phyloP scores from a whole-genome alignment of 2,113 vertebrate species.

The Charadrius vociferus region DNA sequence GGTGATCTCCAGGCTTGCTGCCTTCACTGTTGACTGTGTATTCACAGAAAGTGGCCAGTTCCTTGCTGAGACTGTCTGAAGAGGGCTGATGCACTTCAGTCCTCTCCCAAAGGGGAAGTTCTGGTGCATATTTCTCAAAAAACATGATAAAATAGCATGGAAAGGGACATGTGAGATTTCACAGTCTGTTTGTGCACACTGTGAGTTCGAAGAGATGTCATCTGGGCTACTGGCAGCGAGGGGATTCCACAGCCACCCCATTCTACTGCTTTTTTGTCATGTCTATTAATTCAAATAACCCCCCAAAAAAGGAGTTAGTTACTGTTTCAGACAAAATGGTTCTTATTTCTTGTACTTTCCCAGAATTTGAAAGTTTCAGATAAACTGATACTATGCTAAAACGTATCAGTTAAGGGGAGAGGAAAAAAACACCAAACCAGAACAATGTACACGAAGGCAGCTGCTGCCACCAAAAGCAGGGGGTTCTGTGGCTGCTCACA shows the following conservation, averaged over 20 bases:
- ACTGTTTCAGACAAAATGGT: not conserved
- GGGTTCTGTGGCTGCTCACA: not conserved
- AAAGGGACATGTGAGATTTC: not conserved
- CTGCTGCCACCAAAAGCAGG: not conserved
- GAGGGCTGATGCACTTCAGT: not conserved
- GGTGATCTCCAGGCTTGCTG: not conserved
- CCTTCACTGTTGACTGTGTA: not conserved
- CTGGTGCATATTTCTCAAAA: not conserved
- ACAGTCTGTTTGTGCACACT: not conserved
- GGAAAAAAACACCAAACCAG: not conserved
- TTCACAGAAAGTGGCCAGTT: not conserved
- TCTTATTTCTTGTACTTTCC: not conserved
- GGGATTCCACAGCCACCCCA: not conserved
- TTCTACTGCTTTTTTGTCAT: not conserved
- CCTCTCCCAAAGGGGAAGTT: not conserved
- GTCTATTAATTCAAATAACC: not conserved
- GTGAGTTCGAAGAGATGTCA: not conserved
- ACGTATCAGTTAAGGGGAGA: not conserved
- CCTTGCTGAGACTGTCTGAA: not conserved
- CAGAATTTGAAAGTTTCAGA: not conserved
- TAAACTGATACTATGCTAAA: not conserved
- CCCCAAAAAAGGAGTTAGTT: not conserved
- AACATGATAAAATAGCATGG: rapidly evolving
- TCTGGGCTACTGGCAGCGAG: not conserved
- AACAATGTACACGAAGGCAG: not conserved